Evolutionary conservation across 2,888 invertebrate genomes (phyloP), one percentile per base, ranked within the genome.

Genomic region (Vesta saturnalis): DNA sequence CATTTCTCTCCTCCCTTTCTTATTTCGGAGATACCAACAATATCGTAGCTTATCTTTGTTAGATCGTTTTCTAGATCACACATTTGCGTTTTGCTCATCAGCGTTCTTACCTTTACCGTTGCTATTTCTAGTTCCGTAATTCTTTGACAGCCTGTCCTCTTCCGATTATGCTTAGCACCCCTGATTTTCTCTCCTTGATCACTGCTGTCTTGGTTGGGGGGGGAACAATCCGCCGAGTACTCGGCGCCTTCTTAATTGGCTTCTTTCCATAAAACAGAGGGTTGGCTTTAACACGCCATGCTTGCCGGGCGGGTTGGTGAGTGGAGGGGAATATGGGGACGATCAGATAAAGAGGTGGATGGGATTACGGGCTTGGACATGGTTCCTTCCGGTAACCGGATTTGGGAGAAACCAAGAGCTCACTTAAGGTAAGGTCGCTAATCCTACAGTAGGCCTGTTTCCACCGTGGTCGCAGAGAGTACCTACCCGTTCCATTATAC

Each of bases 1-100:
- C 15, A 47, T 10, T 47, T 47, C 15, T 47, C 47, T 47, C 47
- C 14, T 47, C n/a, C n/a, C 47, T n/a, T 47, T 15, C 47, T 47
- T 47, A 47, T 15, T 47, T 47, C 47, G 12, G 47, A 10, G 15
- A 47, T 10, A 14, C 47, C 47, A 10, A 47, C 12, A 14, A 47
- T 15, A 15, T 47, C 47, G 6, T n/a, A 47, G 14, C n/a, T 47
- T 14, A 47, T 47, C 15, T 47, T 47, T 14, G n/a, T 47, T 47
- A 15, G 5, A 8, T 47, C 47, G 47, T 47, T 47, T 47, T 47
- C 47, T 15, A 47, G 15, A 47, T 47, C 47, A 15, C 15, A 47
- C 15, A 47, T 10, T 47, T 47, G 8, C n/a, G 14, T 5, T 10
- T 47, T n/a, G 15, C 15, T 15, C n/a, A 47, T 4, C 4, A 47